phyloP scores from a whole-genome alignment of 2,797 vertebrate genomes.

The Eremophila alpestris region DNA sequence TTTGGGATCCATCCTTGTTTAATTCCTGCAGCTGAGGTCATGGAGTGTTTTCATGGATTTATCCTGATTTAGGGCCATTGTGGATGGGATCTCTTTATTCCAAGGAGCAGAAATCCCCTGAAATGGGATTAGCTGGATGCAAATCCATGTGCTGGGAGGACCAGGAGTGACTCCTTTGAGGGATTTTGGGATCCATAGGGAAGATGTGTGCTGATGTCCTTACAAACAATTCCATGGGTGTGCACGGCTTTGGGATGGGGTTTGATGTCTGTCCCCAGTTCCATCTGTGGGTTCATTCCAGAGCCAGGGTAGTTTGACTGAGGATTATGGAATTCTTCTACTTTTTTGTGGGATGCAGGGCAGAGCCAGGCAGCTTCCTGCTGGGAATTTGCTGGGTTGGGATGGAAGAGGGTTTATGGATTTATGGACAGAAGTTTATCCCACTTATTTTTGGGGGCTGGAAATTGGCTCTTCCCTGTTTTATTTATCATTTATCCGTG shows the following conservation, averaged over 20 bases:
- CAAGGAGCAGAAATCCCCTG: background rate
- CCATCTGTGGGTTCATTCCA: too few relatives aligned
- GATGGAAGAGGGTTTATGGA: background rate
- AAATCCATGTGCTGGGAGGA: background rate
- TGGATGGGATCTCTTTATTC: background rate
- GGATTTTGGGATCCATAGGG: too few relatives aligned
- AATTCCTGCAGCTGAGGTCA: background rate
- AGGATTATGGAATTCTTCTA: background rate
- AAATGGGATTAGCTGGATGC: too few relatives aligned
- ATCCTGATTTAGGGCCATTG: background rate
- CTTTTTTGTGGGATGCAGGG: background rate
- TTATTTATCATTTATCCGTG: background rate
- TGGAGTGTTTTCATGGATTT: background rate
- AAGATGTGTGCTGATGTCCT: too few relatives aligned
- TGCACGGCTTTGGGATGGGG: too few relatives aligned
- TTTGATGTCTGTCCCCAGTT: too few relatives aligned
- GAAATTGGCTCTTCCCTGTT: background rate
- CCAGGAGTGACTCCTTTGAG: background rate
- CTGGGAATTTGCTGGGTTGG: background rate
- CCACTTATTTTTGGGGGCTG: background rate
- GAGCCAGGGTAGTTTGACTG: too few relatives aligned
- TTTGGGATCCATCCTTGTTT: background rate
- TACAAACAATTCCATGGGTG: too few relatives aligned
- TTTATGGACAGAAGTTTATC: background rate
- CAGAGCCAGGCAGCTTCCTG: background rate